Percentiles rank a stretch among this genome's conserved stretches.
These are phyloP conservation scores for Acanthopleura granulata DNA, from an alignment of 2,888 invertebrate genomes.

Conservation along the genomic window DNA sequence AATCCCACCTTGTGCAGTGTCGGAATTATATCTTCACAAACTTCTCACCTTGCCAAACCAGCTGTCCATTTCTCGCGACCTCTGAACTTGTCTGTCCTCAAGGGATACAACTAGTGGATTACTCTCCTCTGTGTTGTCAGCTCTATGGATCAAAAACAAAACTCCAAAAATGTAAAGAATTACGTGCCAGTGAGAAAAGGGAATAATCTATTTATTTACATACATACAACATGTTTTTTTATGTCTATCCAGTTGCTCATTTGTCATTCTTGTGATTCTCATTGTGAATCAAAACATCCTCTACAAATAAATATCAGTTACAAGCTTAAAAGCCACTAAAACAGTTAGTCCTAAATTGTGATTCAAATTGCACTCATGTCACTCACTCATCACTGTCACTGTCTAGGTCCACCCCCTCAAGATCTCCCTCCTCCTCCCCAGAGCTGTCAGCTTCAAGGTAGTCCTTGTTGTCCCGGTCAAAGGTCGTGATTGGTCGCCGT, in stretches of 20 bases:
- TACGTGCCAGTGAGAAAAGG: no score
- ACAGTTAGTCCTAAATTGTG: no score
- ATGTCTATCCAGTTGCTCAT: no score
- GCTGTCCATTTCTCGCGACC: slow-evolving; percentile 53
- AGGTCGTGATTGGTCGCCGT: slow-evolving; percentile 35
- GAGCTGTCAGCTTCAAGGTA: slow-evolving; percentile 42
- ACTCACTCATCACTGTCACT: slow-evolving; percentile 19
- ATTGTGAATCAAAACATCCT: no score
- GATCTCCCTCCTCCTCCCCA: slow-evolving; percentile 53
- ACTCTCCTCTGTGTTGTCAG: slow-evolving; percentile 27
- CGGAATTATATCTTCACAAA: neutral
- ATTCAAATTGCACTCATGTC: neutral
- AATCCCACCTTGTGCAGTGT: no score
- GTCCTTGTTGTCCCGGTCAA: slow-evolving; percentile 45
- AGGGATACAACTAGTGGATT: slow-evolving; percentile 69
- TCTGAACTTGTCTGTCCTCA: slow-evolving; percentile 48
- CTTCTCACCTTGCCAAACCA: slow-evolving; percentile 69
- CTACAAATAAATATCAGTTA: no score
- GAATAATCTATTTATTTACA: no score
- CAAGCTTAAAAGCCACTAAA: no score
- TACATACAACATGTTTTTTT: no score
- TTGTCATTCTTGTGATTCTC: no score
- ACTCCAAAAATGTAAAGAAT: no score
- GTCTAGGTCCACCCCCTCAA: slow-evolving; percentile 55
- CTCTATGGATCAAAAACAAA: neutral